Evolutionary conservation across 1,140 invertebrate genomes (phyloP), one percentile per base, ranked within the genome.

Genomic region (Archivesica marissinica): DNA sequence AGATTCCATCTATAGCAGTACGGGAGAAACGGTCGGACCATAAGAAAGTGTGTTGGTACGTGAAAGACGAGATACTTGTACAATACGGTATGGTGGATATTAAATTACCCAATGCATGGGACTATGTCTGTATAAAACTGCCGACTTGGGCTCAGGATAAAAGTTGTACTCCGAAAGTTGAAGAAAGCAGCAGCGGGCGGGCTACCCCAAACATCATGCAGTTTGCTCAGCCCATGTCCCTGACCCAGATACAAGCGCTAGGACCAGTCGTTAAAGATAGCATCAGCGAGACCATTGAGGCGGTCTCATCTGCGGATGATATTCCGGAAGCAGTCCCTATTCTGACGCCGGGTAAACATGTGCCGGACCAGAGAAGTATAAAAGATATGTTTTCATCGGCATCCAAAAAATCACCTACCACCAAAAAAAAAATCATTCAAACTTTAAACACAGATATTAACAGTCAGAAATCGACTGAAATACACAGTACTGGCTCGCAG

Each of bases 1-100:
- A 90, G 81, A 93, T 94, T 28, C 85, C 70, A 11, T 44, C 88
- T 33, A 95, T 97, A n/a, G 96, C 96, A 0, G 92, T 91, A 17
- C 96, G 96, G 94, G 95, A 94, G 76, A 90, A 94, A 54, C 70
- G 90, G 28, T 28, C 41, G 35, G 50, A 88, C 94, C 95, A 92
- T 93, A 94, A 85, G 93, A 94, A 96, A 83, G 93, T 91, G 2
- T 96, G 96, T 87, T 97, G 97, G 97, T 95, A 95, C 81, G 96
- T 97, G 2, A 87, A 95, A 2, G 93, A 95, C 15, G 95, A 96
- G 94, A 23, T 95, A 7, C 78, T 93, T 9, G 93, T 95, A 23
- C 94, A 96, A 87, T 96, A 96, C 92, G 93, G 94, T 0, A 89
- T 96, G 0, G 88, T 91, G 28, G 94, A 95, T 13, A 86, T 96